Evolutionary conservation across 2,888 invertebrate species (phyloP).

Genomic region (Lepidochrysops patricia): DNA sequence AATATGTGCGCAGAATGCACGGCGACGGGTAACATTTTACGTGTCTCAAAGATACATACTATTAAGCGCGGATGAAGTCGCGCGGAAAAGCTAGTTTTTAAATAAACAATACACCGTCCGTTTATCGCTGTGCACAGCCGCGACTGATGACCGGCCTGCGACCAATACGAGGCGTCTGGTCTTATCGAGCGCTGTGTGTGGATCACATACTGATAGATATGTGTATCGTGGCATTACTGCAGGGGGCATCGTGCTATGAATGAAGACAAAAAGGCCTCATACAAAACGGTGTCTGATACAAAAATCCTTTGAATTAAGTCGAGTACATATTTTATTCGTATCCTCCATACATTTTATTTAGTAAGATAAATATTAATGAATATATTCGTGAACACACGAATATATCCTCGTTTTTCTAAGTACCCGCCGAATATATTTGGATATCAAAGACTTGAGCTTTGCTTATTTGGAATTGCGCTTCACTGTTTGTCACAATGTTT

Average conservation of each 20-base stretch:
- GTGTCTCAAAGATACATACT: too few relatives aligned
- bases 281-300: constrained; percentile 16
- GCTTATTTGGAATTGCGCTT: background rate
- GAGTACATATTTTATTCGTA: constrained; percentile 14
- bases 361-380: constrained; percentile 14
- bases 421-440: constrained; percentile 7
- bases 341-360: constrained; percentile 15
- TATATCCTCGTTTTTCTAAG: constrained; percentile 3
- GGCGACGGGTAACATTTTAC: too few relatives aligned
- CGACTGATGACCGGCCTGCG: too few relatives aligned
- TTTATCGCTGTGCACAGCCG: too few relatives aligned
- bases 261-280: constrained; percentile 15
- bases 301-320: constrained; percentile 17
- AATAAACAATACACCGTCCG: too few relatives aligned
- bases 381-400: constrained; percentile 1
- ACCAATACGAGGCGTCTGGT: too few relatives aligned
- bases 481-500: background rate
- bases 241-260: constrained; percentile 9
- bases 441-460: constrained; percentile 1
- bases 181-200: too few relatives aligned
- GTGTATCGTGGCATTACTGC: background rate
- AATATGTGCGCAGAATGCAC: too few relatives aligned
- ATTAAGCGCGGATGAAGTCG: too few relatives aligned
- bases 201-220: too few relatives aligned
- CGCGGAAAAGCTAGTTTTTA: too few relatives aligned